Percentiles rank a stretch among this genome's conserved stretches.
Conservation (phyloP, 2,888 invertebrate genomes). For the Hirtodrosophila trivittata region DNA sequence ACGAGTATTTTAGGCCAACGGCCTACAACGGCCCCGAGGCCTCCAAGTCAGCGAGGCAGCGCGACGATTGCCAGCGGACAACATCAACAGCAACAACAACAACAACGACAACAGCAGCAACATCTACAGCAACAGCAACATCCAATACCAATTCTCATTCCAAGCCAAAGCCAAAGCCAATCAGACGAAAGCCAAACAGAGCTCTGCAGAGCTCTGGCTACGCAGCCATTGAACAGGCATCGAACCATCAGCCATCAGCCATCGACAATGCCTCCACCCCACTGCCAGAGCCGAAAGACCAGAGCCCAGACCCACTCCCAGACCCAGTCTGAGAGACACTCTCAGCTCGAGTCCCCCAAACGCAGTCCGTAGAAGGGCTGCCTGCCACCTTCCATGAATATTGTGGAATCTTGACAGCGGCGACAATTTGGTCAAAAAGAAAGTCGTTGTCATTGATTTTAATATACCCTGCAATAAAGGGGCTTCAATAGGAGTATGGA, state of each 20-base stretch:
- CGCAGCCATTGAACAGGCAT: constrained; percentile 51
- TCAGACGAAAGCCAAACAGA: constrained; percentile 55
- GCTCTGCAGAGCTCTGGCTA: constrained; percentile 45
- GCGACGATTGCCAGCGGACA: constrained; percentile 29
- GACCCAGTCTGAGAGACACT: not conserved
- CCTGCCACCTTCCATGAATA: constrained; percentile 37
- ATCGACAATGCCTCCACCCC: constrained; percentile 19
- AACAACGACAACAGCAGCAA: constrained; percentile 9
- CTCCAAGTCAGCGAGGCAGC: constrained; percentile 31
- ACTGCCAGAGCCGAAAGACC: not conserved
- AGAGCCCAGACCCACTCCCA: not conserved
- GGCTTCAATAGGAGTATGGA: not conserved
- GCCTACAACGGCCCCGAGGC: constrained; percentile 79
- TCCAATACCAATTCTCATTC: constrained; percentile 60
- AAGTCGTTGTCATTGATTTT: constrained; percentile 58
- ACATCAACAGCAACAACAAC: constrained; percentile 17
- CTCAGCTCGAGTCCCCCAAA: constrained; percentile 8
- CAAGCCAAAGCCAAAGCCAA: constrained; percentile 67
- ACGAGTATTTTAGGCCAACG: constrained; percentile 73
- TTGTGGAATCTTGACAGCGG: constrained; percentile 59
- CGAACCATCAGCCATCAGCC: constrained; percentile 33
- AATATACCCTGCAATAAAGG: constrained; percentile 23
- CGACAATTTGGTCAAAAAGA: constrained; percentile 72
- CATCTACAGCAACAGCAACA: constrained; percentile 45
- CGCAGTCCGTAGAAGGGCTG: constrained; percentile 48